Percentiles rank a stretch among this genome's conserved stretches.
Conservation (phyloP, 1,140 invertebrate genomes). For the Drosophila equinoxialis region DNA sequence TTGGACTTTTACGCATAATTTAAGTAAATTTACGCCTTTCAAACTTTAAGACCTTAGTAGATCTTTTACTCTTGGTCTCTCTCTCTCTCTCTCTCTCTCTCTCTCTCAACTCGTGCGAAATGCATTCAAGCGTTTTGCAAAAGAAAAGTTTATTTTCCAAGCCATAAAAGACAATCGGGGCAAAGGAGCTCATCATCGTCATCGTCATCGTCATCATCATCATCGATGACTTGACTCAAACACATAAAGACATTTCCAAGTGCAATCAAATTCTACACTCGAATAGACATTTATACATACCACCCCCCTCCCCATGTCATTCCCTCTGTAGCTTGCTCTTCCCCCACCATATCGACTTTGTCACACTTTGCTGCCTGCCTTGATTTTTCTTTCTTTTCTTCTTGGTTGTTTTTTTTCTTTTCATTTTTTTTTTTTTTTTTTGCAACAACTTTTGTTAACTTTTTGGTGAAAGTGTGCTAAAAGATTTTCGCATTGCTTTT, state of each 20-base stretch:
- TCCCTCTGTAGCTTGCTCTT: neutral
- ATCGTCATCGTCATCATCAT: slow-evolving; percentile 25
- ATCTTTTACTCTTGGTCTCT: neutral
- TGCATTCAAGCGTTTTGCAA: slow-evolving; percentile 64
- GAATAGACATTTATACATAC: slow-evolving; percentile 72
- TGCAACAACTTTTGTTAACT: slow-evolving; percentile 63
- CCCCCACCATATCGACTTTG: slow-evolving; percentile 49
- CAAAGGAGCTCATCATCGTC: slow-evolving; percentile 53
- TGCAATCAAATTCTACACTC: slow-evolving; percentile 81
- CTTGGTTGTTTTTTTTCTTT: slow-evolving; percentile 24
- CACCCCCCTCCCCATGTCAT: neutral
- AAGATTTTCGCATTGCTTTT: slow-evolving; percentile 37
- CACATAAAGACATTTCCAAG: slow-evolving; percentile 78
- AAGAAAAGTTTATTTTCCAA: slow-evolving; percentile 79
- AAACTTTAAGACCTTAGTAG: slow-evolving; percentile 53
- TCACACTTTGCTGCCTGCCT: slow-evolving; percentile 64
- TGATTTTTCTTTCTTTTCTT: slow-evolving; percentile 34
- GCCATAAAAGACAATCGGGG: slow-evolving; percentile 78
- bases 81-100: slow-evolving; percentile 17
- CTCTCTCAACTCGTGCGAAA: slow-evolving; percentile 29
- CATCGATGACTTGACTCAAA: slow-evolving; percentile 60
- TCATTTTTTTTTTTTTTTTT: slow-evolving; percentile 44
- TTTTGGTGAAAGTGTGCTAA: slow-evolving; percentile 72
- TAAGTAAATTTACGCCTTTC: slow-evolving; percentile 77
- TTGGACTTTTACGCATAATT: slow-evolving; percentile 73